Conservation (phyloP, 2,113 vertebrate species). For the Pterocles gutturalis region DNA sequence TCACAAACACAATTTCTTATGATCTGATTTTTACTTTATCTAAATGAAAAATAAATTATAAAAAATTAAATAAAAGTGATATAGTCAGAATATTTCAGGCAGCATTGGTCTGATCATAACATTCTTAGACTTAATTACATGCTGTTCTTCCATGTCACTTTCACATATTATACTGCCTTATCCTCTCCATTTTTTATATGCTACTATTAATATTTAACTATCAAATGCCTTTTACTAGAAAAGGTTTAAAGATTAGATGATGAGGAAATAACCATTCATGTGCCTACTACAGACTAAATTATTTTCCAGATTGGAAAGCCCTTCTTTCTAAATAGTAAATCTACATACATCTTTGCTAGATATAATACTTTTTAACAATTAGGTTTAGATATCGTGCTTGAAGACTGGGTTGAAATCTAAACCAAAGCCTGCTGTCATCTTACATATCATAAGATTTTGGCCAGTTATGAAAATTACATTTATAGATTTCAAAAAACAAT, state of each 20-base stretch:
- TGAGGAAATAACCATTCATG: not conserved
- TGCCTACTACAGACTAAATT: not conserved
- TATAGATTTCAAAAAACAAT: not conserved
- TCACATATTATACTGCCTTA: conserved; percentile 16
- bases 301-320: not conserved
- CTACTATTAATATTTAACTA: conserved; percentile 61
- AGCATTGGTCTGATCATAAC: conserved; percentile 8
- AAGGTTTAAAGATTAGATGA: not conserved
- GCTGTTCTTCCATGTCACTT: conserved; percentile 8
- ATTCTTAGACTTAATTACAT: conserved; percentile 42
- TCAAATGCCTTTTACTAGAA: conserved; percentile 38
- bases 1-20: not conserved
- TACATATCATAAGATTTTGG: not conserved
- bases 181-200: conserved; percentile 6
- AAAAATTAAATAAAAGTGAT: conserved; percentile 36
- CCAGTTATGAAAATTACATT: not conserved
- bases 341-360: not conserved
- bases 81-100: conserved; percentile 5
- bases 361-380: not conserved
- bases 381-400: not conserved
- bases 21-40: not conserved
- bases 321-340: not conserved
- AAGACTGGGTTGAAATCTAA: not conserved
- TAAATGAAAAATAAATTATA: conserved; percentile 61
- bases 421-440: not conserved